Conservation (phyloP, 2,797 vertebrate genomes). For the Malurus splendens region DNA sequence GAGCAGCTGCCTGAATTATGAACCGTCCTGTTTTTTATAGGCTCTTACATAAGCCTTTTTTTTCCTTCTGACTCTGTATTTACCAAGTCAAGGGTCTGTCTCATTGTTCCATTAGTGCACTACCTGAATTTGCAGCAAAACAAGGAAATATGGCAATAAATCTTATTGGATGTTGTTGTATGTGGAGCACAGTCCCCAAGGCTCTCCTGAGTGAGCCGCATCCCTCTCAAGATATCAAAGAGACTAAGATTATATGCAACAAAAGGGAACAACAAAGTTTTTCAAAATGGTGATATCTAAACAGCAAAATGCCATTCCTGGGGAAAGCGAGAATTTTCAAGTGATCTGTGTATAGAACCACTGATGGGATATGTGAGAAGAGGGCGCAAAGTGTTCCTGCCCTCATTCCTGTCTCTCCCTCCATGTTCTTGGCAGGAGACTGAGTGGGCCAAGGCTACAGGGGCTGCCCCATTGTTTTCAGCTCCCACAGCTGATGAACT, state of each 20-base stretch:
- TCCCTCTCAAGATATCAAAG: not conserved
- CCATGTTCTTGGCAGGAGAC: rapidly evolving
- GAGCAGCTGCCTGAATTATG: constrained; percentile 6
- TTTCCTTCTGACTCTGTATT: not conserved
- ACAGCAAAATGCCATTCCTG: not conserved
- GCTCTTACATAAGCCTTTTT: constrained; percentile 31
- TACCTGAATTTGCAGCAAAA: not conserved
- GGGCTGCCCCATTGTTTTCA: not conserved
- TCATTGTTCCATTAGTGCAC: constrained; percentile 19
- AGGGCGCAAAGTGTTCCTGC: not conserved
- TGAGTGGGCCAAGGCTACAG: not conserved
- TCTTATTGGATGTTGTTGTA: not conserved
- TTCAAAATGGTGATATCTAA: not conserved
- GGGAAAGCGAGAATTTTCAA: not conserved
- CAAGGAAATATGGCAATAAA: constrained; percentile 35
- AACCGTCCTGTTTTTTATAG: not conserved
- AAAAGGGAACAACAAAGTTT: not conserved
- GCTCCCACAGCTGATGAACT: not conserved
- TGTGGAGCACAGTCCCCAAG: not conserved
- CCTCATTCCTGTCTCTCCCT: not conserved
- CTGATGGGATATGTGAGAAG: not conserved
- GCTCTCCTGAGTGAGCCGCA: not conserved
- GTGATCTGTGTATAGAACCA: not conserved
- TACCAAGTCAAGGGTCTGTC: constrained; percentile 15
- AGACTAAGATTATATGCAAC: not conserved